phyloP scores from a whole-genome alignment of 2,113 vertebrate species.

The Rhinolophus ferrumequinum region DNA sequence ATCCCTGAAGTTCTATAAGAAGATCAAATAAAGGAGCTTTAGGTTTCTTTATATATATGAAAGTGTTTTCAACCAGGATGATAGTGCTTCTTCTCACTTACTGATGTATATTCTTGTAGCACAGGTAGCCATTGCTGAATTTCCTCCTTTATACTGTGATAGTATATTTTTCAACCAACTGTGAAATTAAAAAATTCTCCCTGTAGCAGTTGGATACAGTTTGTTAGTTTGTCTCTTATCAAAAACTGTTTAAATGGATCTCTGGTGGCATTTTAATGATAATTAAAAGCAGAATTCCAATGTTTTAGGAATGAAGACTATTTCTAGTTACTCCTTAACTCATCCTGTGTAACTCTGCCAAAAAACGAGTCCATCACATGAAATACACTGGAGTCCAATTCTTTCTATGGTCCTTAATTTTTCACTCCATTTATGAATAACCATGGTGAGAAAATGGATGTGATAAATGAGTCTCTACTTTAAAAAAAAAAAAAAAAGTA shows the following conservation, averaged over 20 bases:
- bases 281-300: conserved; percentile 68
- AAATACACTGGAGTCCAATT: background rate
- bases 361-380: background rate
- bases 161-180: conserved; percentile 71
- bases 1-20: background rate
- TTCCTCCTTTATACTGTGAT: background rate
- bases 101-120: background rate
- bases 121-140: background rate
- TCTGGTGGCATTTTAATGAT: conserved; percentile 69
- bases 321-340: conserved; percentile 51
- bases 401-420: background rate
- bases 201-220: conserved; percentile 74
- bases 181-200: conserved; percentile 80
- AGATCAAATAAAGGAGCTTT: background rate
- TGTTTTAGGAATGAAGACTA: conserved; percentile 63
- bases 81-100: background rate
- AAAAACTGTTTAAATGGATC: conserved; percentile 70
- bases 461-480: background rate
- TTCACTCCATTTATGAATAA: conserved; percentile 32
- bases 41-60: background rate
- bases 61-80: background rate
- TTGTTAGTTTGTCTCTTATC: conserved; percentile 73
- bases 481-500: background rate
- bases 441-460: background rate
- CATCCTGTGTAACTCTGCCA: background rate